Conservation (phyloP, 2,888 invertebrate genomes). For the Sesia apiformis region DNA sequence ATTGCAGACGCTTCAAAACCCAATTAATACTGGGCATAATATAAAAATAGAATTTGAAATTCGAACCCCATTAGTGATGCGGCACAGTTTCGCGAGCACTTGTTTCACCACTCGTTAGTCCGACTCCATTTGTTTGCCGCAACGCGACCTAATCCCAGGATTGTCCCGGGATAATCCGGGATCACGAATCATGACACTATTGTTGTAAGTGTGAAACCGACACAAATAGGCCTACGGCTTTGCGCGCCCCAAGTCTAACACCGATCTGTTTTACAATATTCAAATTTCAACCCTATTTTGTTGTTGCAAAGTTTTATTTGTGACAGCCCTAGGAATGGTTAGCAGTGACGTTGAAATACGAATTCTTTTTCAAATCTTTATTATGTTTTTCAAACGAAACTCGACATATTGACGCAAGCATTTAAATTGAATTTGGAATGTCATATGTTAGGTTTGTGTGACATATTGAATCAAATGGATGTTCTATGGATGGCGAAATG, state of each 20-base stretch:
- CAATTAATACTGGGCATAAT: neutral
- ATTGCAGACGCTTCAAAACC: too few species aligned
- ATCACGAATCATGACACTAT: conserved; percentile 75
- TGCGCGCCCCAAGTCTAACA: conserved; percentile 26
- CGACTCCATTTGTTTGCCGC: conserved; percentile 68
- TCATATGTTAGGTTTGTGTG: conserved; percentile 3
- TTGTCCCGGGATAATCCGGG: conserved; percentile 66
- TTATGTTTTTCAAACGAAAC: neutral
- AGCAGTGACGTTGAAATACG: conserved; percentile 27
- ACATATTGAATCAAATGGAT: conserved; percentile 8
- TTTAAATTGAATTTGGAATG: conserved; percentile 15
- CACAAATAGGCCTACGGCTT: conserved; percentile 68
- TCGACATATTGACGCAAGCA: accelerated
- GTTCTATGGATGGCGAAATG: conserved; percentile 24
- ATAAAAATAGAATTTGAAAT: conserved; percentile 42
- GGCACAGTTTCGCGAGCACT: conserved; percentile 30
- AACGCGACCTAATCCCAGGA: conserved; percentile 65
- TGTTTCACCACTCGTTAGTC: conserved; percentile 50
- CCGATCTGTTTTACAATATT: conserved; percentile 6
- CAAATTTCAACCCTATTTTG: conserved; percentile 9
- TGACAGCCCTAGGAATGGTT: neutral
- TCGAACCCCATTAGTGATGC: conserved; percentile 52
- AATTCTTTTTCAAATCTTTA: conserved; percentile 27
- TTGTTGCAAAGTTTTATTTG: conserved; percentile 6
- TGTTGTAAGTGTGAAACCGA: conserved; percentile 75